Conservation (phyloP, 2,888 invertebrate species). For the Cinara cedri region DNA sequence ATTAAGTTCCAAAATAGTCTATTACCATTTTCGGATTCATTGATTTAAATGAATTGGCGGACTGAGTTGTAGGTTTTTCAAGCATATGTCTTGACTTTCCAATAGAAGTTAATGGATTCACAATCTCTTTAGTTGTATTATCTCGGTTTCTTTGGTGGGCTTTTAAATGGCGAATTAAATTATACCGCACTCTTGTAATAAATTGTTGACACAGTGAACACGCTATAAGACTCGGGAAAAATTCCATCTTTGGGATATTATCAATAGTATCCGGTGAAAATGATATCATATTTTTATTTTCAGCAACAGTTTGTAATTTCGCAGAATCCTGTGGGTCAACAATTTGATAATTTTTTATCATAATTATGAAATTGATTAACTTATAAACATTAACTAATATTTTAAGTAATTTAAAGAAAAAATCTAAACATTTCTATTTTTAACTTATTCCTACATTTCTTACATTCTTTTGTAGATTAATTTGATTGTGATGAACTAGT, state of each 20-base stretch:
- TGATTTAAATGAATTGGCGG: constrained; percentile 74
- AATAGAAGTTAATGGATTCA: constrained; percentile 82
- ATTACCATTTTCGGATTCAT: too few species aligned
- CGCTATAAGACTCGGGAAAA: constrained; percentile 69
- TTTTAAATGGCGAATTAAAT: constrained; percentile 75
- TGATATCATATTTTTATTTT: constrained; percentile 2
- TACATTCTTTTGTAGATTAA: too few species aligned
- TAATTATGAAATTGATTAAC: too few species aligned
- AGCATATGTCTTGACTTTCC: constrained; percentile 80
- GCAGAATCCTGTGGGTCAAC: background rate
- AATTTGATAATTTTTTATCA: constrained; percentile 22
- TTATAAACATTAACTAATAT: too few species aligned
- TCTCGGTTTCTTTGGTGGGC: constrained; percentile 66
- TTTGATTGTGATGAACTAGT: constrained; percentile 11
- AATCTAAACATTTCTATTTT: too few species aligned
- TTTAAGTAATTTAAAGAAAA: too few species aligned
- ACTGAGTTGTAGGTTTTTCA: constrained; percentile 83
- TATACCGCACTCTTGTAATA: constrained; percentile 73
- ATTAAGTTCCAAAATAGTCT: too few species aligned
- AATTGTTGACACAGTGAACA: constrained; percentile 76
- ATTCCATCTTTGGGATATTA: constrained; percentile 70
- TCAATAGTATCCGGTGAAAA: constrained; percentile 63
- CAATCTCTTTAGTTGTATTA: constrained; percentile 65
- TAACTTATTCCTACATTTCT: too few species aligned
- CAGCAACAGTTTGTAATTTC: background rate